Base-by-base conservation (phyloP, 1,140 invertebrate genomes). In the Arion vulgaris region DNA sequence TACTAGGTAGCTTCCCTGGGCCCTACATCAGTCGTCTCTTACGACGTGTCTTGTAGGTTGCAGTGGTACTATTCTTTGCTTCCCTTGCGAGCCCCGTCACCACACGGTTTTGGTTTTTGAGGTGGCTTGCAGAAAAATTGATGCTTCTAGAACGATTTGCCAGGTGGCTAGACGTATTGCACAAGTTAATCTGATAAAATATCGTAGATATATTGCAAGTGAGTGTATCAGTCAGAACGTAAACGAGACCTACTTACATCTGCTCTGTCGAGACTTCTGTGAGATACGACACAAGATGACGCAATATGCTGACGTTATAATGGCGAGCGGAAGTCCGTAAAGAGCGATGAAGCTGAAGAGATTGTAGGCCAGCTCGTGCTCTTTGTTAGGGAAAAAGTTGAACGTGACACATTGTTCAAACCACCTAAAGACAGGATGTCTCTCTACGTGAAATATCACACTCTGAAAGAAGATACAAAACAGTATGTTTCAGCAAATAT, bases 231-330 rank as follows among this genome's bases (percentile, higher is more conserved):
- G n/a, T n/a, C 45, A 49, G 45, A 49, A 49, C 45, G 19, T 49
- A 68, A 34, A 62, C 41, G 28, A n/a, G 26, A 39, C n/a, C n/a
- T 72, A 84, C 91, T 92, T 87, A 95, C 94, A 94, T 91, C 92
- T 93, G 1, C 94, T 94, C 83, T 95, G 94, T 80, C 94, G 93
- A n/a, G 95, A 94, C 91, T 95, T 95, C 80, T 93, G 92, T 19
- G 93, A 94, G 72, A 96, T 96, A 92, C 95, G 95, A 69, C 94
- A 95, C 79, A 98, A 93, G 75, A 98, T 98, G 68, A 96, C 95
- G 0, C 94, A 94, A 85, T 98, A 98, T 87, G 96, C 96, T 88
- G 95, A 96, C 71, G 97, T 95, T 80, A 98, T 98, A 69, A 96
- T 95, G 39, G 95, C 89, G 49, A 98, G 93, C 0, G 97, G 97